These are phyloP conservation scores for Corbicula japonica DNA, from an alignment of 2,888 invertebrate species.

Conservation along the genomic window DNA sequence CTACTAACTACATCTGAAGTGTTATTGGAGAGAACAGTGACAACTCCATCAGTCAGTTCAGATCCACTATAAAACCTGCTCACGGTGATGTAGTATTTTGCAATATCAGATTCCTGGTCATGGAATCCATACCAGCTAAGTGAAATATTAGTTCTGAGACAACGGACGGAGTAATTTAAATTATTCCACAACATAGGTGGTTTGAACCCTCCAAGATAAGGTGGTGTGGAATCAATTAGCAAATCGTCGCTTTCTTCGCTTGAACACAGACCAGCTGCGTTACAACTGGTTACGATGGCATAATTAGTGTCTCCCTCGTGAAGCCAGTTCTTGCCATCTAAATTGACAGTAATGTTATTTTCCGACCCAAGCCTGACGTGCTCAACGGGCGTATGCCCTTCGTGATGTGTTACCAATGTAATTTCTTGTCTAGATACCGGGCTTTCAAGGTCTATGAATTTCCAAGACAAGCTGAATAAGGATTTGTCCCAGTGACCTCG, in stretches of 20 bases:
- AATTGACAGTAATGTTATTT: conserved; percentile 42
- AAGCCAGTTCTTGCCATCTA: conserved; percentile 50
- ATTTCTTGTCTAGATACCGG: conserved; percentile 57
- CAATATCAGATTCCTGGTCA: conserved; percentile 67
- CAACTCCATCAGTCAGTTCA: conserved; percentile 53
- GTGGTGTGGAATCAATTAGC: conserved; percentile 73
- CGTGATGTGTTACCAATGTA: conserved; percentile 55
- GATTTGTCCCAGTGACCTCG: conserved; percentile 62
- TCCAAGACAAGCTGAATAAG: conserved; percentile 48
- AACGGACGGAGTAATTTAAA: background rate
- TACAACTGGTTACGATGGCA: conserved; percentile 64
- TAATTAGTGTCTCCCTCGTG: conserved; percentile 62
- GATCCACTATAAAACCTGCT: conserved; percentile 55
- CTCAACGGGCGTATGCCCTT: conserved; percentile 59
- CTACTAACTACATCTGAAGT: conserved; percentile 9
- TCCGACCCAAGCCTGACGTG: conserved; percentile 47
- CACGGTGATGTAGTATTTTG: conserved; percentile 50
- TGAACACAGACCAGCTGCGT: conserved; percentile 68
- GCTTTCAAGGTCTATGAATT: conserved; percentile 62
- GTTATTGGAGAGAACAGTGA: background rate
- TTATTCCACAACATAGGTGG: conserved; percentile 57
- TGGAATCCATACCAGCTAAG: conserved; percentile 71
- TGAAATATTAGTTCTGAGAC: conserved; percentile 16
- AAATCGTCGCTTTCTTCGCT: conserved; percentile 50
- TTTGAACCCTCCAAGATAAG: conserved; percentile 69